Percentiles rank a stretch among this genome's conserved stretches.
Evolutionary conservation across 2,113 vertebrate species (phyloP).

Genomic region (Limnothrissa miodon): DNA sequence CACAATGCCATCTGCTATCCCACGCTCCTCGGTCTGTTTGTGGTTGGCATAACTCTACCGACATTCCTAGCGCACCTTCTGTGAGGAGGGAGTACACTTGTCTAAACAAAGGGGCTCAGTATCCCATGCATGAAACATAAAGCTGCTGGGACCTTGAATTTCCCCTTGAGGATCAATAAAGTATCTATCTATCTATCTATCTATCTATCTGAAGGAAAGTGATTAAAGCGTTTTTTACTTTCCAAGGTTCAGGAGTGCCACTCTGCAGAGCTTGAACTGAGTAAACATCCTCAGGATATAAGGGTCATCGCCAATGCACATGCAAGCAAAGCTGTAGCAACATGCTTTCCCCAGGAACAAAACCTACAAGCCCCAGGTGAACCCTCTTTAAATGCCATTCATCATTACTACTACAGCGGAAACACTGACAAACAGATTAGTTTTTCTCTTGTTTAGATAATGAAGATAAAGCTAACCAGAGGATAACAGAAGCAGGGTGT

Average conservation of each 20-base stretch:
- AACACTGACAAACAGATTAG: neutral
- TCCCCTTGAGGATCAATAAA: too few relatives aligned
- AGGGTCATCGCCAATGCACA: neutral
- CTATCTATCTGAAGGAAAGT: neutral
- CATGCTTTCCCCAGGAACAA: neutral
- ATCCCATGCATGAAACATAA: neutral
- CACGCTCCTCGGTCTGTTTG: neutral
- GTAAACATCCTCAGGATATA: neutral
- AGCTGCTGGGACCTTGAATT: too few relatives aligned
- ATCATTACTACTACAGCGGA: neutral
- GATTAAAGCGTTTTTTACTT: neutral
- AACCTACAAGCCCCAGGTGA: too few relatives aligned
- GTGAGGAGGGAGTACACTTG: neutral
- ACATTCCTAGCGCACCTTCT: neutral
- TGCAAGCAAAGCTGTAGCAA: neutral
- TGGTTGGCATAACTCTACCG: neutral
- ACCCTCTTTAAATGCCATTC: too few relatives aligned
- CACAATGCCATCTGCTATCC: neutral
- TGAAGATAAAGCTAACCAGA: neutral
- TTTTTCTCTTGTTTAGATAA: neutral
- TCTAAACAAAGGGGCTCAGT: neutral
- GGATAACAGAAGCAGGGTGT: neutral
- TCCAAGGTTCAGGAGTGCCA: neutral
- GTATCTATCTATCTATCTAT: too few relatives aligned
- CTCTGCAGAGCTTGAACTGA: neutral